A percentile compares a stretch with the other conserved stretches of the same genome.
phyloP scores from a whole-genome alignment of 2,888 invertebrate species.

The Stenotaenia linearis region DNA sequence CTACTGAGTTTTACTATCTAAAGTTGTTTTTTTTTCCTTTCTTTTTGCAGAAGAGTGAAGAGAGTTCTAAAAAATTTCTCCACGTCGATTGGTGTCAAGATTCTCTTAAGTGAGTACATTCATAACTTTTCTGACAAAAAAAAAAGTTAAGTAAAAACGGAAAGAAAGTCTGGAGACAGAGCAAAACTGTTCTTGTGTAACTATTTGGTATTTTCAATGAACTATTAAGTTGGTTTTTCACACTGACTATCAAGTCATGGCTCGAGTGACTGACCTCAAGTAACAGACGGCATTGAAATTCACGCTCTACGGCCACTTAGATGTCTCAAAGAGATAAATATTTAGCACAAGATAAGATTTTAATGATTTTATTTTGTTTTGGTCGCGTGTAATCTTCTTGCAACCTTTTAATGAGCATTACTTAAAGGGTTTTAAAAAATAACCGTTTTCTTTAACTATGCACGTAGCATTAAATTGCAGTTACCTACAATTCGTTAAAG shows the following conservation, averaged over 20 bases:
- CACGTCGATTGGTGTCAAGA: neutral
- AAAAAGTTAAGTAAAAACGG: no score
- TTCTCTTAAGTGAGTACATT: neutral
- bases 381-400: neutral
- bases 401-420: neutral
- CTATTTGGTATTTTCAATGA: neutral
- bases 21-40: neutral
- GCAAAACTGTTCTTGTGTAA: neutral
- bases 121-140: no score
- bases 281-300: neutral
- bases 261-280: neutral
- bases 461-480: no score
- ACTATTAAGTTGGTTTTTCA: neutral
- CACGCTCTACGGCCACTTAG: neutral
- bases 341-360: neutral
- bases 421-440: no score
- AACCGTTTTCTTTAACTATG: no score
- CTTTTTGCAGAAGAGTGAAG: neutral
- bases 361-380: neutral
- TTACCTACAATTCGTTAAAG: no score
- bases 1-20: neutral
- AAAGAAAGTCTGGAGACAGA: neutral
- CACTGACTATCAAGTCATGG: neutral
- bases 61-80: neutral
- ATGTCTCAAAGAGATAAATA: neutral